phyloP scores from a whole-genome alignment of 2,113 vertebrate species.

The Calyptommatus sinebrachiatus region DNA sequence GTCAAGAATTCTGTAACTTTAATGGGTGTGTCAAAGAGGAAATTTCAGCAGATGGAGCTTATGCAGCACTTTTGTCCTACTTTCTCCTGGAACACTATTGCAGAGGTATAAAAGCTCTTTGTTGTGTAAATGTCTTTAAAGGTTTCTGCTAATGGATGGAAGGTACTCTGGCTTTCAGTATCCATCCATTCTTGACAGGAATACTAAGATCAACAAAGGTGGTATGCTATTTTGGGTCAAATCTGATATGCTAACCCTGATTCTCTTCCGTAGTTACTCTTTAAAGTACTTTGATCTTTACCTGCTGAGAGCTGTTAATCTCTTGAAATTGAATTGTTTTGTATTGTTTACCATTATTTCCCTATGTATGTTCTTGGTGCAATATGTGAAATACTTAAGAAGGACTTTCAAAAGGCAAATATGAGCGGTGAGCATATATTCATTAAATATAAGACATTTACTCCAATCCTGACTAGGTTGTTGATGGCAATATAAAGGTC shows the following conservation, averaged over 20 bases:
- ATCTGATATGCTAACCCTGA: not conserved
- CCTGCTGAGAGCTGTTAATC: slow-evolving; percentile 1
- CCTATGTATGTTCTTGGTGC: not conserved
- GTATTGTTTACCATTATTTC: not conserved
- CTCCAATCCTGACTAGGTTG: no score
- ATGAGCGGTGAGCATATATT: no score
- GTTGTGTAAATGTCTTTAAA: not conserved
- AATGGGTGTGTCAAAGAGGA: no score
- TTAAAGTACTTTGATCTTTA: not conserved
- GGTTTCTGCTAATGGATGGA: not conserved
- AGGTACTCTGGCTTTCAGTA: not conserved
- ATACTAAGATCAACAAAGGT: not conserved
- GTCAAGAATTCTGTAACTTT: no score
- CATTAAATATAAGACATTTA: no score
- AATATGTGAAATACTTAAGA: not conserved
- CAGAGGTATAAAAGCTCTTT: not conserved
- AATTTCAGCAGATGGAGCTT: no score
- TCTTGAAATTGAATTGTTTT: no score
- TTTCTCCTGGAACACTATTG: not conserved
- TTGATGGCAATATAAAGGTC: no score
- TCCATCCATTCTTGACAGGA: not conserved
- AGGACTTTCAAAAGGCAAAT: not conserved
- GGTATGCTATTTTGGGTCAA: not conserved
- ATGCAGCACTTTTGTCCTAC: no score
- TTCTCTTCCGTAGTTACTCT: not conserved